Percentiles rank a stretch among this genome's conserved stretches.
Conservation (phyloP, 2,113 vertebrate species). For the Acrocephalus kingi region DNA sequence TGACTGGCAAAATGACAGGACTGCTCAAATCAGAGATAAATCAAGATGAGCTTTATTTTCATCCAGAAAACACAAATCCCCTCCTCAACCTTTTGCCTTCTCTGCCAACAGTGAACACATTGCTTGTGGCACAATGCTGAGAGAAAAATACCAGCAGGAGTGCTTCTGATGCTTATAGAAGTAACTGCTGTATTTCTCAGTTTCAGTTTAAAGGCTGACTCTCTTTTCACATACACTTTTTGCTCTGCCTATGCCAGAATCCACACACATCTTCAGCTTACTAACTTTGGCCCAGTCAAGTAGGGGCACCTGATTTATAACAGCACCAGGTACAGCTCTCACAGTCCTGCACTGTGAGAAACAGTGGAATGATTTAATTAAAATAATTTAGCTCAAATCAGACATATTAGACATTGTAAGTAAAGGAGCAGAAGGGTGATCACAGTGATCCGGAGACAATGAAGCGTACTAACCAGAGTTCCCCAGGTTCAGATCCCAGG, state of each 20-base stretch:
- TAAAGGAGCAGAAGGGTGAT: conserved; percentile 13
- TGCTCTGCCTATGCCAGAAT: background rate
- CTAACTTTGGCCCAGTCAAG: background rate
- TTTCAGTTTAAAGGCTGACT: background rate
- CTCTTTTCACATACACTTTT: background rate
- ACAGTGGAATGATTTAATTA: conserved; percentile 16
- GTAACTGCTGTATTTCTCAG: background rate
- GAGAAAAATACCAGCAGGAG: background rate
- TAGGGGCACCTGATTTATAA: background rate
- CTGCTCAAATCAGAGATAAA: background rate
- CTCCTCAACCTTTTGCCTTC: background rate
- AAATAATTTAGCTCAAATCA: conserved; percentile 32
- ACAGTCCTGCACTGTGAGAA: background rate
- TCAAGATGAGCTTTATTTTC: background rate
- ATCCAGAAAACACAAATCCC: background rate
- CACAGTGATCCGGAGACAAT: background rate
- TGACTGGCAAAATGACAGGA: background rate
- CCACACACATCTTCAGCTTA: background rate
- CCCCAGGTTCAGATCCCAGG: background rate
- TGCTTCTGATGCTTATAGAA: background rate
- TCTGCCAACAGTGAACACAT: background rate
- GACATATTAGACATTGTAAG: background rate
- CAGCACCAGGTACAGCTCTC: background rate
- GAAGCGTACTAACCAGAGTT: conserved; percentile 38
- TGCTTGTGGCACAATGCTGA: background rate